Conservation (phyloP, 1,140 invertebrate species). For the Lanistes nyassanus region DNA sequence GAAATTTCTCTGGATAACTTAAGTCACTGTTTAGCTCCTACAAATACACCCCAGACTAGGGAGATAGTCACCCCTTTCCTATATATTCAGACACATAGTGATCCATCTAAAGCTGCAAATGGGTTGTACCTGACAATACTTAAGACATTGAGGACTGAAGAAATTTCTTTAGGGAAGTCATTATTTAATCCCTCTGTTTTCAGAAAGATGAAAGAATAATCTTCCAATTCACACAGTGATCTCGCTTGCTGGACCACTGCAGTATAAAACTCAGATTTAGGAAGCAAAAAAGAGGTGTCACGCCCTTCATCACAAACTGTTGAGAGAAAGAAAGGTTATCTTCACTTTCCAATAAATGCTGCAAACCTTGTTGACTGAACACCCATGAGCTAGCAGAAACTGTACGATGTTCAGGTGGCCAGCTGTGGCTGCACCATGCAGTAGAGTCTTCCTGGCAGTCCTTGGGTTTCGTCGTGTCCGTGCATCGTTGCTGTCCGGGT, state of each 20-base stretch:
- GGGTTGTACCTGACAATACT: not conserved
- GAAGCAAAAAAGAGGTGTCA: too few species aligned
- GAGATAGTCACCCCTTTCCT: not conserved
- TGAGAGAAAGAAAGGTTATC: too few species aligned
- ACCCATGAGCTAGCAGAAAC: conserved; percentile 16
- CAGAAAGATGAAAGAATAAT: not conserved
- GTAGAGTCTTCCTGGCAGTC: conserved; percentile 15
- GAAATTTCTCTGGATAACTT: not conserved
- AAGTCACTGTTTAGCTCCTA: not conserved
- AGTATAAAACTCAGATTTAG: too few species aligned
- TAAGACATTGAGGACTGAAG: not conserved
- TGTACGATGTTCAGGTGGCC: conserved; percentile 21
- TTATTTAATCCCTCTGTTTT: not conserved
- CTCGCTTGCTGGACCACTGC: too few species aligned
- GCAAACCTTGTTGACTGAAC: conserved; percentile 13
- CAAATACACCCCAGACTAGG: not conserved
- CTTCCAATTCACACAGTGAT: too few species aligned
- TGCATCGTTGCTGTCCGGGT: not conserved
- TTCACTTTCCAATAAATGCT: too few species aligned
- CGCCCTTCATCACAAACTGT: too few species aligned
- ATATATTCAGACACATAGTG: not conserved
- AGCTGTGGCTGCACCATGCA: conserved; percentile 19
- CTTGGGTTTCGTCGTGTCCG: not conserved
- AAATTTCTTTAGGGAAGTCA: not conserved
- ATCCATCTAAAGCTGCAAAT: not conserved